Percentiles rank a stretch among this genome's conserved stretches.
phyloP scores from a whole-genome alignment of 2,888 invertebrate genomes.

The Chaitophorus viminalis region DNA sequence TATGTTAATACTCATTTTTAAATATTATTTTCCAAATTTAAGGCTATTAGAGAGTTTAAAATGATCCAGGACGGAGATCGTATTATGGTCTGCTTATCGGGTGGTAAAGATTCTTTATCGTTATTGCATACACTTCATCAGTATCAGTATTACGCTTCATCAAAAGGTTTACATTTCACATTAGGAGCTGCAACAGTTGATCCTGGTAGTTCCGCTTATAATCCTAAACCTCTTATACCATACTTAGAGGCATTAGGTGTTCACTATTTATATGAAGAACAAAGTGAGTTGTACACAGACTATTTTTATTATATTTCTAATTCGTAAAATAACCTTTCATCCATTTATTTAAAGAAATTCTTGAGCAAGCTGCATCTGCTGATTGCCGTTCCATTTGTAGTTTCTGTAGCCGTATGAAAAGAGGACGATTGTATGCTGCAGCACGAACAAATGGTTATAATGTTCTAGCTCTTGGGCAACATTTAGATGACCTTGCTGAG shows the following conservation, averaged over 20 bases:
- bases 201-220: constrained; percentile 72
- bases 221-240: constrained; percentile 76
- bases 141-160: constrained; percentile 80
- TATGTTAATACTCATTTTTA: not conserved
- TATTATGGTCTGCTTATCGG: constrained; percentile 85
- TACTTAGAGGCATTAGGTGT: constrained; percentile 79
- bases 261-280: constrained; percentile 81
- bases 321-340: constrained; percentile 33
- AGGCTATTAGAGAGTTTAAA: constrained; percentile 83
- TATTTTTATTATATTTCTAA: not conserved
- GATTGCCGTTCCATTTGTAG: constrained; percentile 73
- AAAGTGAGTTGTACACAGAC: constrained; percentile 68
- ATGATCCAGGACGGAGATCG: constrained; percentile 87
- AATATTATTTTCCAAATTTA: constrained; percentile 58
- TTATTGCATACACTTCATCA: constrained; percentile 85
- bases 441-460: constrained; percentile 83
- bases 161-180: constrained; percentile 79
- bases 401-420: constrained; percentile 78
- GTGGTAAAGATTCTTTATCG: constrained; percentile 84
- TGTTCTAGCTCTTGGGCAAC: constrained; percentile 88
- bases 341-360: constrained; percentile 68
- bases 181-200: constrained; percentile 78
- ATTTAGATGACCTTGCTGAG: constrained; percentile 84
- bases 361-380: constrained; percentile 68
- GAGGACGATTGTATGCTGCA: constrained; percentile 79